A percentile compares a stretch with the other conserved stretches of the same genome.
These are phyloP conservation scores for Ctenicera cuprea DNA, from an alignment of 2,888 invertebrate genomes.

Conservation along the genomic window DNA sequence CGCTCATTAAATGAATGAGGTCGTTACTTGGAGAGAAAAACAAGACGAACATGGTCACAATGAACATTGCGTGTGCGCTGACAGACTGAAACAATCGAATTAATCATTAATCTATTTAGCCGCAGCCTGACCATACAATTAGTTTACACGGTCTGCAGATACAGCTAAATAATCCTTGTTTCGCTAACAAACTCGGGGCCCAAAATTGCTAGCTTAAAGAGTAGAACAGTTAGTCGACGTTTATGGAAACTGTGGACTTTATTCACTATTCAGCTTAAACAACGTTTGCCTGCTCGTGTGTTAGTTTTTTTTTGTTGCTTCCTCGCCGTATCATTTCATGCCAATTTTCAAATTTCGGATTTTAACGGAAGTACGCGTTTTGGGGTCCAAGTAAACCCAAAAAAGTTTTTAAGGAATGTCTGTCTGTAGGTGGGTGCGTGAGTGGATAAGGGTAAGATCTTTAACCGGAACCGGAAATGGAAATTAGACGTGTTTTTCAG, in stretches of 20 bases:
- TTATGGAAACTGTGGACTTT: not conserved
- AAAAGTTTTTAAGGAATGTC: too few species aligned
- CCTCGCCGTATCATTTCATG: too few species aligned
- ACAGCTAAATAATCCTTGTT: constrained; percentile 42
- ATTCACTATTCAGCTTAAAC: too few species aligned
- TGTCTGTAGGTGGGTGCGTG: too few species aligned
- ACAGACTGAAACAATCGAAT: constrained; percentile 59
- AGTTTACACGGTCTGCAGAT: constrained; percentile 56
- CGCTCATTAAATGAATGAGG: not conserved
- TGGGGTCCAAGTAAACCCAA: too few species aligned
- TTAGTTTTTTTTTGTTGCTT: too few species aligned
- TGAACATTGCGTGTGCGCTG: constrained; percentile 45
- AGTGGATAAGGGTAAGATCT: too few species aligned
- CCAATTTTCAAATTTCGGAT: too few species aligned
- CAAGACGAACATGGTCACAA: constrained; percentile 4
- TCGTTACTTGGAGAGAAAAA: not conserved
- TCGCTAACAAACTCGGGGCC: constrained; percentile 11
- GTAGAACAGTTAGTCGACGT: not conserved
- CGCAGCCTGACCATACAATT: constrained; percentile 58
- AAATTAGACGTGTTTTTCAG: too few species aligned
- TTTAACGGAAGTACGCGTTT: too few species aligned
- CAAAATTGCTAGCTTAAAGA: constrained; percentile 7
- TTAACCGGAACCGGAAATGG: too few species aligned
- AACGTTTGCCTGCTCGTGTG: too few species aligned
- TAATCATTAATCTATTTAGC: constrained; percentile 61